A percentile compares a stretch with the other conserved stretches of the same genome.
Conservation (phyloP, 92 coral and sea anemone genomes). For the Parazoanthus atlanticus region DNA sequence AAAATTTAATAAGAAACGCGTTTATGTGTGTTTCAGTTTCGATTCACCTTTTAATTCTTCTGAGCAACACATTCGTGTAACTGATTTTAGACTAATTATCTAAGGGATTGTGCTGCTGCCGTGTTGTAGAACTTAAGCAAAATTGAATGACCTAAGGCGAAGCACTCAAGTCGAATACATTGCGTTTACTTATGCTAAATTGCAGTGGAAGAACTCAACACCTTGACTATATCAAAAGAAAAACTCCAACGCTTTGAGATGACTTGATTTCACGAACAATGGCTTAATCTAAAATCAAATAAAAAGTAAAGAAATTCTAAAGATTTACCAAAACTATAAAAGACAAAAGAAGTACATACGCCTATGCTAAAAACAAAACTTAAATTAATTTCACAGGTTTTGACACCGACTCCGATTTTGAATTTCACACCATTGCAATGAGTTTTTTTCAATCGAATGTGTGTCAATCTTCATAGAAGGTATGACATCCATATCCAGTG, state of each 20-base stretch:
- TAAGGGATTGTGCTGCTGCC: background rate
- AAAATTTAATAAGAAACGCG: background rate
- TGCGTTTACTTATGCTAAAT: constrained; percentile 24
- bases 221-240: background rate
- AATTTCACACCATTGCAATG: constrained; percentile 1
- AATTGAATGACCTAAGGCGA: constrained; percentile 4
- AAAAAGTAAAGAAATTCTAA: background rate
- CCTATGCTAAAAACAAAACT: background rate
- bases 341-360: background rate
- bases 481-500: background rate
- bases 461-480: background rate
- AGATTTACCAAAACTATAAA: background rate
- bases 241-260: background rate
- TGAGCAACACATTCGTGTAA: background rate
- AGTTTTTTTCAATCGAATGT: background rate
- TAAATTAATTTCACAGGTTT: background rate
- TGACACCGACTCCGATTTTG: background rate
- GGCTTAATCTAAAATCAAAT: background rate
- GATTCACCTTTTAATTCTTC: background rate
- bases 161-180: background rate
- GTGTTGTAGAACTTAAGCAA: constrained; percentile 4
- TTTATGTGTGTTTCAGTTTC: background rate
- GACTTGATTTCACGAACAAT: background rate
- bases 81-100: constrained; percentile 4
- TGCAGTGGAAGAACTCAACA: constrained; percentile 16